phyloP scores from a whole-genome alignment of 1,140 invertebrate species.

The Macrotrachela quadricornifera region DNA sequence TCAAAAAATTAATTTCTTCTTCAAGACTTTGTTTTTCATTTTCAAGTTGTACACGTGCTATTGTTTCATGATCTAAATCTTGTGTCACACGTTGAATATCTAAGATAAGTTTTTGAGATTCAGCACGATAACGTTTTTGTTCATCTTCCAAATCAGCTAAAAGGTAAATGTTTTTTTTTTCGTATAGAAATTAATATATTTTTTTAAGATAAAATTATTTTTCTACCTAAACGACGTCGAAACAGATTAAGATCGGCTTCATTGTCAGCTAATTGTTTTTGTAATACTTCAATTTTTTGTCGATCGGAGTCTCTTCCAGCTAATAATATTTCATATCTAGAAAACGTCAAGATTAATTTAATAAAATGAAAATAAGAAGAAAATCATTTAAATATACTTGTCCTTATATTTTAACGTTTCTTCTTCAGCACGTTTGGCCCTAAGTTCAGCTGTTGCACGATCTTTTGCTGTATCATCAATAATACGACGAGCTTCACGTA shows the following conservation, averaged over 20 bases:
- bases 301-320: slow-evolving; percentile 27
- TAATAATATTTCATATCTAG: slow-evolving; percentile 25
- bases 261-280: neutral
- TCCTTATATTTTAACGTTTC: neutral
- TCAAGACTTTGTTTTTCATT: slow-evolving; percentile 2
- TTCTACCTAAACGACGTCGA: neutral
- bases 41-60: neutral
- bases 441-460: slow-evolving; percentile 10
- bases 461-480: slow-evolving; percentile 13
- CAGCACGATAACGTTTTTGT: neutral
- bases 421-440: slow-evolving; percentile 6
- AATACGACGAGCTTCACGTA: slow-evolving; percentile 11
- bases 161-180: too few species aligned
- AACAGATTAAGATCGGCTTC: neutral
- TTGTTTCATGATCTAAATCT: slow-evolving; percentile 2
- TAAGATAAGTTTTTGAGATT: neutral
- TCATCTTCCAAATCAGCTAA: slow-evolving; percentile 11
- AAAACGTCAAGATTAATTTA: too few species aligned
- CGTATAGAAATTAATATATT: too few species aligned
- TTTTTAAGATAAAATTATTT: too few species aligned
- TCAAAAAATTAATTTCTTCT: slow-evolving; percentile 2
- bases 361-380: too few species aligned
- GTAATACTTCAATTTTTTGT: slow-evolving; percentile 13
- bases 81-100: neutral
- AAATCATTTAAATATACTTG: neutral